phyloP scores from a whole-genome alignment of 2,797 vertebrate genomes.

The Muraenolepis orangiensis region DNA sequence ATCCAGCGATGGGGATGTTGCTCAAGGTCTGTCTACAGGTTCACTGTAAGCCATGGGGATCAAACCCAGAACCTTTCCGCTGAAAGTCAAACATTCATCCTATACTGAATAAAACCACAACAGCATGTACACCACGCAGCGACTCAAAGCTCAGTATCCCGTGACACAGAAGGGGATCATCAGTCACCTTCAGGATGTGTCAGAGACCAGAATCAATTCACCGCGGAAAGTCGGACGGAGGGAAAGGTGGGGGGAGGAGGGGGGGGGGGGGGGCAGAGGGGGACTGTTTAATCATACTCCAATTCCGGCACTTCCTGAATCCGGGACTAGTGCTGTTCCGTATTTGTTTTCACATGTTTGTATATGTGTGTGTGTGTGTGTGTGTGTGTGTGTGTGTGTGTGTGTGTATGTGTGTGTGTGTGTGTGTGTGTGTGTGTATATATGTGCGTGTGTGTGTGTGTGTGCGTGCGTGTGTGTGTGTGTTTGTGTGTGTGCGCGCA shows the following conservation, averaged over 20 bases:
- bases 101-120: conserved; percentile 67
- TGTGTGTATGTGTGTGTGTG: too few species aligned
- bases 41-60: neutral
- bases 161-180: conserved; percentile 37
- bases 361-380: neutral
- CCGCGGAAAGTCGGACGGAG: conserved; percentile 37
- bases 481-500: too few species aligned
- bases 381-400: neutral
- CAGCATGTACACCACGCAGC: conserved; percentile 51
- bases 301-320: conserved; percentile 56
- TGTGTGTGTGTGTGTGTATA: too few species aligned
- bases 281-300: conserved; percentile 27
- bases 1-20: neutral
- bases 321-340: conserved; percentile 21
- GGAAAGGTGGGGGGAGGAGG: neutral
- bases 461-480: too few species aligned
- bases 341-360: neutral
- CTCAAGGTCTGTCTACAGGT: neutral
- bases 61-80: neutral
- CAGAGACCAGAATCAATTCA: conserved; percentile 62
- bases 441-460: too few species aligned
- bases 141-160: conserved; percentile 53
- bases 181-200: conserved; percentile 69
- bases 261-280: neutral
- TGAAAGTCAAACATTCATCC: conserved; percentile 39